phyloP scores from a whole-genome alignment of 2,888 invertebrate genomes.

The Melitaea athalia region DNA sequence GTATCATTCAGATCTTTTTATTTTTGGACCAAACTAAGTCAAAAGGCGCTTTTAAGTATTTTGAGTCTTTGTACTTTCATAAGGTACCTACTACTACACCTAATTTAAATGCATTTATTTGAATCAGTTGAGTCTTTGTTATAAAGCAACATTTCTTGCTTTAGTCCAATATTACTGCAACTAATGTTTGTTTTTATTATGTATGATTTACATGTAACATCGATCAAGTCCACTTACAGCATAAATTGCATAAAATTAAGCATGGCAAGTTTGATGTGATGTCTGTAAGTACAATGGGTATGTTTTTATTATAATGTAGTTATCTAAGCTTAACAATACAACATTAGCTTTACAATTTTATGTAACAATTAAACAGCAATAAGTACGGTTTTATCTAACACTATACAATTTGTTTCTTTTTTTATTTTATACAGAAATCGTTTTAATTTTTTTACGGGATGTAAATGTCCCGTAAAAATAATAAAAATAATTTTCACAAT shows the following conservation, averaged over 20 bases:
- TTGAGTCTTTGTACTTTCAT: constrained; percentile 75
- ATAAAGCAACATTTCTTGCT: constrained; percentile 51
- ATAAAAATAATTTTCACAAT: constrained; percentile 16
- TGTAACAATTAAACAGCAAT: constrained; percentile 25
- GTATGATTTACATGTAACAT: constrained; percentile 38
- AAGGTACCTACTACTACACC: constrained; percentile 56
- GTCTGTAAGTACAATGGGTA: constrained; percentile 34
- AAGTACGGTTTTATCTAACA: constrained; percentile 23
- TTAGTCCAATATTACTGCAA: constrained; percentile 57
- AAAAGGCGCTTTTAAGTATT: constrained; percentile 42
- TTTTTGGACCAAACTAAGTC: constrained; percentile 4
- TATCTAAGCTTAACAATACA: constrained; percentile 11
- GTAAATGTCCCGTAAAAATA: constrained; percentile 28
- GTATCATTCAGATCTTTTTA: constrained; percentile 24
- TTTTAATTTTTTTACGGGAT: constrained; percentile 16
- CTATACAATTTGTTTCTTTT: background rate
- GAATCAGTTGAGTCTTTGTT: constrained; percentile 61
- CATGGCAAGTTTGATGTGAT: constrained; percentile 35
- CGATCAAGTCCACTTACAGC: constrained; percentile 12
- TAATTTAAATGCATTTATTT: constrained; percentile 76
- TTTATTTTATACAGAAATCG: constrained; percentile 8
- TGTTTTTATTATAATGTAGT: constrained; percentile 14
- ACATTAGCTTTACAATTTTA: background rate
- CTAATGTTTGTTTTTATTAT: constrained; percentile 53
- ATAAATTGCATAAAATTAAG: constrained; percentile 3